Percentiles rank a stretch among this genome's conserved stretches.
These are phyloP conservation scores for Machimus rusticus DNA, from an alignment of 2,888 invertebrate genomes.

Conservation along the genomic window DNA sequence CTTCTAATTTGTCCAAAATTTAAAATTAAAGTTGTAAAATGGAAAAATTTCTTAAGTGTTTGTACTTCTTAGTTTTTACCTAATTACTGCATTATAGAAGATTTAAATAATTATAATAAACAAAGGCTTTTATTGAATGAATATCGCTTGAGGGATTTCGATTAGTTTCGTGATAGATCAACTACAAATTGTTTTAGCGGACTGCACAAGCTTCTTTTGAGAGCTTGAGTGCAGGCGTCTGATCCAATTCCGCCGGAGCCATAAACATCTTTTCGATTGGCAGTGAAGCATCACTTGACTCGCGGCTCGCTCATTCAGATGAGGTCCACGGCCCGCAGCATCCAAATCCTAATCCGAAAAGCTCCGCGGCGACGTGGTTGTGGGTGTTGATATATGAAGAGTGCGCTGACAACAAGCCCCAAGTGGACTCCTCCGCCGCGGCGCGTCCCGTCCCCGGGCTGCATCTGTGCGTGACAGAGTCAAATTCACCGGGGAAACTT, in stretches of 20 bases:
- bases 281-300: not conserved
- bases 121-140: no score
- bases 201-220: not conserved
- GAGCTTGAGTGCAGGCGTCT: not conserved
- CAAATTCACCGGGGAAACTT: slow-evolving; percentile 6
- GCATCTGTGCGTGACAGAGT: slow-evolving; percentile 6
- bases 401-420: not conserved
- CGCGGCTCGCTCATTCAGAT: not conserved
- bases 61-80: no score
- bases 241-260: not conserved
- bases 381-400: not conserved
- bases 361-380: not conserved
- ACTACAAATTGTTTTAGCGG: not conserved
- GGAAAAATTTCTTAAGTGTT: no score
- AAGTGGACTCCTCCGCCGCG: not conserved
- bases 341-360: not conserved
- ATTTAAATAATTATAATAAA: no score
- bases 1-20: no score
- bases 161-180: not conserved
- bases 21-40: no score
- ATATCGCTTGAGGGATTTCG: not conserved
- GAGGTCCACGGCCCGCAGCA: not conserved
- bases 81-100: no score
- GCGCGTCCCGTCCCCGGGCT: not conserved
- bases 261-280: not conserved